Conservation (phyloP, 2,113 vertebrate genomes). For the Onychostruthus taczanowskii region DNA sequence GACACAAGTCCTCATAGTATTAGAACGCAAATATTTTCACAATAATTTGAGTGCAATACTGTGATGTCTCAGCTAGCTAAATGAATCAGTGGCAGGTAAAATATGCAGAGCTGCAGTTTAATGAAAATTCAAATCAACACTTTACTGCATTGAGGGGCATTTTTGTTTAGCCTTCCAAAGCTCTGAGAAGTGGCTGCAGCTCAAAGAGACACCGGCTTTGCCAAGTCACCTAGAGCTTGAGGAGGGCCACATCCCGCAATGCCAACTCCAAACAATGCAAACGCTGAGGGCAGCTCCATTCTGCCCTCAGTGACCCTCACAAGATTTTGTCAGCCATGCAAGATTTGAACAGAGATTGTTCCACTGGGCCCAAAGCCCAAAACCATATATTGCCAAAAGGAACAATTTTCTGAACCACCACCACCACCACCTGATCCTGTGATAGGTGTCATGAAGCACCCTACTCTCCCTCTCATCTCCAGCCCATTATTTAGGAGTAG, state of each 20-base stretch:
- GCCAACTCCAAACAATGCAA: not conserved
- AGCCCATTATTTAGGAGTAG: constrained; percentile 8
- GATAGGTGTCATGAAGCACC: not conserved
- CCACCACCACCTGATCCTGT: not conserved
- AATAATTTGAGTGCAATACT: constrained; percentile 71
- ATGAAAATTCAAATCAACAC: constrained; percentile 51
- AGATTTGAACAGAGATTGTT: not conserved
- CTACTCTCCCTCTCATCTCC: constrained; percentile 20
- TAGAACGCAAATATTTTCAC: constrained; percentile 68
- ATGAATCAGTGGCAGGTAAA: constrained; percentile 76
- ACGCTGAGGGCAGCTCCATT: not conserved
- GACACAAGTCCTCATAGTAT: constrained; percentile 64
- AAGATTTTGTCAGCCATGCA: not conserved
- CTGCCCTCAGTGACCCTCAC: not conserved
- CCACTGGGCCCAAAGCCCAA: not conserved
- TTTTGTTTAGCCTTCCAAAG: constrained; percentile 2
- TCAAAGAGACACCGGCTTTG: not conserved
- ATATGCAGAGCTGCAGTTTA: constrained; percentile 69
- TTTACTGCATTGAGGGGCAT: not conserved
- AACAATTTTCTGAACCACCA: not conserved
- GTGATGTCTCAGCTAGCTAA: constrained; percentile 73
- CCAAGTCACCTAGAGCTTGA: not conserved
- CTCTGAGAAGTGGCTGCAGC: not conserved
- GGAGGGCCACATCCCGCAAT: not conserved
- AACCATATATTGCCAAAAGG: not conserved